phyloP scores from a whole-genome alignment of 2,888 invertebrate species.

The Andricus quercusramuli region DNA sequence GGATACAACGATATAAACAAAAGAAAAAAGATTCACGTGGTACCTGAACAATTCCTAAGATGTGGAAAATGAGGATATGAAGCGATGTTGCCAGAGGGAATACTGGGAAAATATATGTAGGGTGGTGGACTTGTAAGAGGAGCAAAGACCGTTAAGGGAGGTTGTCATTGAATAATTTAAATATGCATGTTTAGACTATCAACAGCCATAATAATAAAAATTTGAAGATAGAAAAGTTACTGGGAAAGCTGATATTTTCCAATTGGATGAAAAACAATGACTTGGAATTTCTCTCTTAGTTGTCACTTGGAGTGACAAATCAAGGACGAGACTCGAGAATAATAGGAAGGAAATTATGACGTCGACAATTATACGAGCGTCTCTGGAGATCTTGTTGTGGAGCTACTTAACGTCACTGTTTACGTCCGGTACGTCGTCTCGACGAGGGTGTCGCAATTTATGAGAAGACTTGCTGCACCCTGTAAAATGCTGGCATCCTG shows the following conservation, averaged over 20 bases:
- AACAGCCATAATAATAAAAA: too few species aligned
- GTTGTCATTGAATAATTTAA: too few species aligned
- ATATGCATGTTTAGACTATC: too few species aligned
- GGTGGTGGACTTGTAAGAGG: too few species aligned
- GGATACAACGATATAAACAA: too few species aligned
- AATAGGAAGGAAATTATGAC: slow-evolving; percentile 54
- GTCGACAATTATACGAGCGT: slow-evolving; percentile 57
- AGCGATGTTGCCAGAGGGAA: too few species aligned
- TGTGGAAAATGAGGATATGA: too few species aligned
- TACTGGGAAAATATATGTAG: too few species aligned
- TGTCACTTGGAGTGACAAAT: slow-evolving; percentile 10
- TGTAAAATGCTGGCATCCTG: slow-evolving; percentile 47
- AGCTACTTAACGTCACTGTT: slow-evolving; percentile 65
- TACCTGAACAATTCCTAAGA: too few species aligned
- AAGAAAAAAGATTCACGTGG: too few species aligned
- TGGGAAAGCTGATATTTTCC: neutral
- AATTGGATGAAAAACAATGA: neutral
- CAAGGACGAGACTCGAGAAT: slow-evolving; percentile 31
- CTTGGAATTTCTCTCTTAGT: neutral
- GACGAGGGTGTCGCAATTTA: slow-evolving; percentile 62
- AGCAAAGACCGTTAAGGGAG: too few species aligned
- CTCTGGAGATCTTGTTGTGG: slow-evolving; percentile 58
- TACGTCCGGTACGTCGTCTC: slow-evolving; percentile 55
- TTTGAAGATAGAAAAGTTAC: neutral
- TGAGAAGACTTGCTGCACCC: slow-evolving; percentile 53